These are phyloP conservation scores for Hemitrygon akajei DNA, from an alignment of 2,797 vertebrate species.

Conservation along the genomic window DNA sequence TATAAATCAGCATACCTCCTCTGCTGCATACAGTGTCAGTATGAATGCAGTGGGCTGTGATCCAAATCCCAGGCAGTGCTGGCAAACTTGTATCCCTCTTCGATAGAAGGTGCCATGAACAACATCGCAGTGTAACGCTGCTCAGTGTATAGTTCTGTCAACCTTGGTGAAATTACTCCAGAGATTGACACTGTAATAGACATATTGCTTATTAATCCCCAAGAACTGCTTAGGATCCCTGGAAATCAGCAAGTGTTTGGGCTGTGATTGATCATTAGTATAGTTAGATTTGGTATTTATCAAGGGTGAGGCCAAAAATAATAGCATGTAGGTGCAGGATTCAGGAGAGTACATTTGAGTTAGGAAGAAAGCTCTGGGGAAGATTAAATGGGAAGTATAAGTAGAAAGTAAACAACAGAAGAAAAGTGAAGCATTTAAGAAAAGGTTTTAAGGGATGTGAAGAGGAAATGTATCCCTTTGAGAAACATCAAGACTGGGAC, in stretches of 20 bases:
- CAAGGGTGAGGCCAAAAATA: constrained; percentile 28
- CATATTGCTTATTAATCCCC: background rate
- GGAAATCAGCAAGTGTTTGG: background rate
- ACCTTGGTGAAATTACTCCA: background rate
- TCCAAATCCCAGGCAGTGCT: constrained; percentile 25
- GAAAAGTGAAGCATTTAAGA: constrained; percentile 23
- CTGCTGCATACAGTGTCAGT: background rate
- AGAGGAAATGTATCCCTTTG: background rate
- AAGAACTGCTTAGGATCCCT: background rate
- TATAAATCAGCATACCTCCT: constrained; percentile 28
- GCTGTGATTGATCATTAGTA: background rate
- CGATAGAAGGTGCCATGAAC: background rate
- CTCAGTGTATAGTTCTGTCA: background rate
- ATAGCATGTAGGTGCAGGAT: background rate
- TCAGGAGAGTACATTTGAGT: constrained; percentile 16
- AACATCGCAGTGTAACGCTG: background rate
- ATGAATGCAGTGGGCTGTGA: background rate
- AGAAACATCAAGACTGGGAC: background rate
- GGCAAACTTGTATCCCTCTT: constrained; percentile 11
- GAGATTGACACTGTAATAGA: background rate
- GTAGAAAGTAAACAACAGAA: constrained; percentile 20
- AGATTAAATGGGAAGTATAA: constrained; percentile 22
- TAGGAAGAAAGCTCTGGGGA: background rate
- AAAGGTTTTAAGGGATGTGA: background rate
- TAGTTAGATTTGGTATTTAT: constrained; percentile 24